phyloP scores from a whole-genome alignment of 2,888 invertebrate species.

The Colostygia pectinataria region DNA sequence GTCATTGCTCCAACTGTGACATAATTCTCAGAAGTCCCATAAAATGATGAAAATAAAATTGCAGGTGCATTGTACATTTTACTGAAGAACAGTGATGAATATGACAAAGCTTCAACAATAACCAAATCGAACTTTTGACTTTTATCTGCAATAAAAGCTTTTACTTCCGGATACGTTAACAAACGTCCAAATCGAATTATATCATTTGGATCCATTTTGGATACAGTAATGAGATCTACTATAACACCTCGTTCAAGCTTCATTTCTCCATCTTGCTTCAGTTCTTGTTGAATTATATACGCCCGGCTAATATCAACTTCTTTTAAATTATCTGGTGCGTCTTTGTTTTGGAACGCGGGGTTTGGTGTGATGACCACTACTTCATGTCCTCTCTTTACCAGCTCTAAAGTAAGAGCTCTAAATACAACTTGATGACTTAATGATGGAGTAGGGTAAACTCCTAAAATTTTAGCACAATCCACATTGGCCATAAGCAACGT shows the following conservation, averaged over 20 bases:
- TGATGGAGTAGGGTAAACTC: slow-evolving; percentile 51
- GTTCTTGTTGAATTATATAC: slow-evolving; percentile 20
- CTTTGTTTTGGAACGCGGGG: slow-evolving; percentile 40
- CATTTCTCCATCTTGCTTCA: not conserved
- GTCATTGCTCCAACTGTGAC: slow-evolving; percentile 36
- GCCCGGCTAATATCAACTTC: slow-evolving; percentile 51
- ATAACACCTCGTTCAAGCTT: slow-evolving; percentile 33
- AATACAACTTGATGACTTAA: slow-evolving; percentile 64
- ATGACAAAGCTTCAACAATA: slow-evolving; percentile 38
- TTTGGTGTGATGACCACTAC: slow-evolving; percentile 56
- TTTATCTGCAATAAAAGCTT: slow-evolving; percentile 37
- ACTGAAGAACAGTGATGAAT: slow-evolving; percentile 36
- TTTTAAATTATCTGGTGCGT: slow-evolving; percentile 44
- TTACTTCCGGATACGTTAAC: slow-evolving; percentile 29
- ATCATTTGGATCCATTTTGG: not conserved
- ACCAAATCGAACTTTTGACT: slow-evolving; percentile 47
- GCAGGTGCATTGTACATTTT: slow-evolving; percentile 43
- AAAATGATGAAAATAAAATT: slow-evolving; percentile 40
- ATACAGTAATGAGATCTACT: slow-evolving; percentile 6
- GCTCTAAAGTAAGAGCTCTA: slow-evolving; percentile 47
- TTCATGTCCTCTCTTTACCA: slow-evolving; percentile 61
- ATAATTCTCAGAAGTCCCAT: slow-evolving; percentile 33
- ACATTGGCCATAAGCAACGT: not conserved
- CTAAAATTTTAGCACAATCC: slow-evolving; percentile 51
- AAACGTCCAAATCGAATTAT: slow-evolving; percentile 9